phyloP scores from a whole-genome alignment of 2,797 vertebrate genomes.

The Dipus sagitta region DNA sequence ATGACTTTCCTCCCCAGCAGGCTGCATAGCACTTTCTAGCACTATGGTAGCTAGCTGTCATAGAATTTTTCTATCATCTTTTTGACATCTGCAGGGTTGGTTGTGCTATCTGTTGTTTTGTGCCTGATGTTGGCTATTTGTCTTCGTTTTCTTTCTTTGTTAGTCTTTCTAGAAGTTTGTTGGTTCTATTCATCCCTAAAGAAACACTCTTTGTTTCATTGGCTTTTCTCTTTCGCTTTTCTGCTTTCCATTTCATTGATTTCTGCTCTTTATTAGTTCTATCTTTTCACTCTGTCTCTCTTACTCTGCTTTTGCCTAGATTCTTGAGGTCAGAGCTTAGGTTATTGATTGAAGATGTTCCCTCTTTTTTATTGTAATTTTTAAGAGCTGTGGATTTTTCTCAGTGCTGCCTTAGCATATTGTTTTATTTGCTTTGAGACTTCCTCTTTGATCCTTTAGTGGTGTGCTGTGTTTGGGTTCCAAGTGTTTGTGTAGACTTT shows the following conservation, averaged over 20 bases:
- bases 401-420: neutral
- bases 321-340: conserved; percentile 1
- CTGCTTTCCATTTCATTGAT: neutral
- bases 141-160: neutral
- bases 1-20: too few relatives aligned
- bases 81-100: neutral
- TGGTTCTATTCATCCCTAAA: neutral
- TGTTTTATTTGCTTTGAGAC: conserved; percentile 10
- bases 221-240: conserved; percentile 15
- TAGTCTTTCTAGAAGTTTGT: neutral
- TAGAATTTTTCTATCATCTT: neutral
- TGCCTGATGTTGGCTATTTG: neutral
- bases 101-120: neutral
- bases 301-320: neutral
- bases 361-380: conserved; percentile 32
- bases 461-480: conserved; percentile 4
- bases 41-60: too few relatives aligned
- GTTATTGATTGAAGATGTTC: conserved; percentile 38
- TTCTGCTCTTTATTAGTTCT: neutral
- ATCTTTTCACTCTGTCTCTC: neutral
- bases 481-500: neutral
- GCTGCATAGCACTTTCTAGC: too few relatives aligned
- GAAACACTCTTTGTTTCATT: neutral
- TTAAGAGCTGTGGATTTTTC: conserved; percentile 8
- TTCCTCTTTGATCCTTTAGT: conserved; percentile 31